Evolutionary conservation across 1,140 invertebrate genomes (phyloP).

Genomic region (Sinonovacula constricta): DNA sequence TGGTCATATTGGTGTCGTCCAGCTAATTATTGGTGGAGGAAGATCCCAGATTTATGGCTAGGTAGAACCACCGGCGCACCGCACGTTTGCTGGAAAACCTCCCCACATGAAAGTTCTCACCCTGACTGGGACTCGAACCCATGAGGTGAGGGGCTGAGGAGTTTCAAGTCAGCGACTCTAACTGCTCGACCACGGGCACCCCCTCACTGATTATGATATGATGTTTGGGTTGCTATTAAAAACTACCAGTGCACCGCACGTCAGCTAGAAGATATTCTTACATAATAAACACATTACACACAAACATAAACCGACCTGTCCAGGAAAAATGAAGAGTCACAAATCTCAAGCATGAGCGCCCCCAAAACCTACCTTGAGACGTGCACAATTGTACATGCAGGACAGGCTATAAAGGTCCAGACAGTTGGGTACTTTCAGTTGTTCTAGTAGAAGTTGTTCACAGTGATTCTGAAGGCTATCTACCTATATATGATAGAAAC

Average conservation of each 20-base stretch:
- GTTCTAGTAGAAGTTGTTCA: slow-evolving; percentile 36
- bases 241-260: too few relatives aligned
- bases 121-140: too few relatives aligned
- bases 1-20: too few relatives aligned
- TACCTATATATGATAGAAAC: slow-evolving; percentile 77
- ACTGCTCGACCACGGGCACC: neutral
- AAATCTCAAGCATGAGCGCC: too few relatives aligned
- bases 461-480: slow-evolving; percentile 84
- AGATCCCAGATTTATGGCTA: too few relatives aligned
- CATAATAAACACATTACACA: neutral
- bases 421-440: slow-evolving; percentile 48
- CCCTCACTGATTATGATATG: neutral
- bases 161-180: too few relatives aligned
- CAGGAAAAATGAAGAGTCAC: neutral
- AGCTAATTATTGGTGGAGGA: too few relatives aligned
- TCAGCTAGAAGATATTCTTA: too few relatives aligned
- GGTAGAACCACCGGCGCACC: too few relatives aligned
- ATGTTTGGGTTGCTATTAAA: neutral
- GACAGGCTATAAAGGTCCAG: slow-evolving; percentile 44
- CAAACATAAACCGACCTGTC: neutral
- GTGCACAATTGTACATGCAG: slow-evolving; percentile 36
- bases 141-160: too few relatives aligned
- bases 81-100: too few relatives aligned
- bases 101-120: too few relatives aligned
- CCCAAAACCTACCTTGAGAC: slow-evolving; percentile 39